Conservation (phyloP, 1,140 invertebrate genomes). For the Zaprionus ghesquierei region DNA sequence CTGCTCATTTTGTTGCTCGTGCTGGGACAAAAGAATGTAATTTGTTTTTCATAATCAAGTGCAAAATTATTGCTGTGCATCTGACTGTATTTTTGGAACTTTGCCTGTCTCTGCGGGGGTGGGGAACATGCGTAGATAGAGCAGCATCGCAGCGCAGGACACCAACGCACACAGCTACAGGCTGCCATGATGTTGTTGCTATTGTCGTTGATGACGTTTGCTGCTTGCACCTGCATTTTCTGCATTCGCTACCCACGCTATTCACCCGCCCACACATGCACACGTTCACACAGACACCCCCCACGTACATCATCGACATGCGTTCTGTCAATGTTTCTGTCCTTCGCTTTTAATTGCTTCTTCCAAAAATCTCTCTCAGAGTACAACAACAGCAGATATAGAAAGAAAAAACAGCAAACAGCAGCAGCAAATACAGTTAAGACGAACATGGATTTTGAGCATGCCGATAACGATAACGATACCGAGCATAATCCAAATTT, state of each 20-base stretch:
- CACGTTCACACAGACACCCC: not conserved
- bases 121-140: not conserved
- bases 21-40: not conserved
- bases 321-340: conserved; percentile 23
- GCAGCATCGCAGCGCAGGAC: not conserved
- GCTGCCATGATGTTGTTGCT: conserved; percentile 23
- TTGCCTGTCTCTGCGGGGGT: not conserved
- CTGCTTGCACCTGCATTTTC: conserved; percentile 37
- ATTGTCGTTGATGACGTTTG: conserved; percentile 8
- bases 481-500: conserved; percentile 68
- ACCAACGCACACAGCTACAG: conserved; percentile 8
- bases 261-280: conserved; percentile 6
- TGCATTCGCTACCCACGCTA: conserved; percentile 14
- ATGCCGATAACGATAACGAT: conserved; percentile 54
- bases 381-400: conserved; percentile 13
- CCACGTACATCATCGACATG: not conserved
- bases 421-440: conserved; percentile 24
- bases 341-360: conserved; percentile 40
- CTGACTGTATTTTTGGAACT: conserved; percentile 33
- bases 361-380: conserved; percentile 43
- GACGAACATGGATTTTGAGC: conserved; percentile 43
- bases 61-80: conserved; percentile 49
- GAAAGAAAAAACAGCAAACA: conserved; percentile 21
- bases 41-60: conserved; percentile 28
- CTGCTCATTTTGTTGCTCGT: conserved; percentile 42